These are phyloP conservation scores for Aphidius ervi DNA, from an alignment of 1,140 invertebrate genomes.

Conservation along the genomic window DNA sequence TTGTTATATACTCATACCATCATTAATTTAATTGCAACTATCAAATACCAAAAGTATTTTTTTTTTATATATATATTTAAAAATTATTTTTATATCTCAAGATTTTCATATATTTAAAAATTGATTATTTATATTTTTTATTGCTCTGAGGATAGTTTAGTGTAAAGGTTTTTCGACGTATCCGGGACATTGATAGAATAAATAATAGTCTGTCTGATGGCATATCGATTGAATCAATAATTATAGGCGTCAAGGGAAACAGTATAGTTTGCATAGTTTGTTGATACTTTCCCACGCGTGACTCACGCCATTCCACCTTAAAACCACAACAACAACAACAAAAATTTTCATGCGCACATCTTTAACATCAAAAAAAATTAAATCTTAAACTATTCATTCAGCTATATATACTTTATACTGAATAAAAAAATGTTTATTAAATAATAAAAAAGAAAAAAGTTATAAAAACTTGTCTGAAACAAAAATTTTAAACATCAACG, in stretches of 20 bases:
- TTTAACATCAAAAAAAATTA: too few relatives aligned
- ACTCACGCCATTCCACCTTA: conserved; percentile 25
- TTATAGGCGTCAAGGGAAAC: conserved; percentile 19
- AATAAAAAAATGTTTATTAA: too few relatives aligned
- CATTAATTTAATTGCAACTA: conserved; percentile 5
- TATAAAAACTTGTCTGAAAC: too few relatives aligned
- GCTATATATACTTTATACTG: too few relatives aligned
- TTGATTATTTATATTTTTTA: neutral
- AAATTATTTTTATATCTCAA: neutral
- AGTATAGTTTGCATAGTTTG: conserved; percentile 7
- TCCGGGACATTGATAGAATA: conserved; percentile 26
- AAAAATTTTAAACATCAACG: too few relatives aligned
- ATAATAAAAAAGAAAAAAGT: too few relatives aligned
- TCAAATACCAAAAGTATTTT: neutral
- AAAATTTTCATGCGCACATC: too few relatives aligned
- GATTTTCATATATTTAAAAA: neutral
- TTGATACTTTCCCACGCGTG: conserved; percentile 31
- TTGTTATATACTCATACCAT: neutral
- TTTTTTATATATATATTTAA: neutral
- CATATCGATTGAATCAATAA: conserved; percentile 25
- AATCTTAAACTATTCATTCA: too few relatives aligned
- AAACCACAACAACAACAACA: neutral
- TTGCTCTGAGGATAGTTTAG: conserved; percentile 2
- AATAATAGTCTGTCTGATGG: conserved; percentile 24
- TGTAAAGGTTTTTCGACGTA: conserved; percentile 13